A percentile compares a stretch with the other conserved stretches of the same genome.
Conservation (phyloP, 1,140 invertebrate species). For the Panagrolaimus sp. region DNA sequence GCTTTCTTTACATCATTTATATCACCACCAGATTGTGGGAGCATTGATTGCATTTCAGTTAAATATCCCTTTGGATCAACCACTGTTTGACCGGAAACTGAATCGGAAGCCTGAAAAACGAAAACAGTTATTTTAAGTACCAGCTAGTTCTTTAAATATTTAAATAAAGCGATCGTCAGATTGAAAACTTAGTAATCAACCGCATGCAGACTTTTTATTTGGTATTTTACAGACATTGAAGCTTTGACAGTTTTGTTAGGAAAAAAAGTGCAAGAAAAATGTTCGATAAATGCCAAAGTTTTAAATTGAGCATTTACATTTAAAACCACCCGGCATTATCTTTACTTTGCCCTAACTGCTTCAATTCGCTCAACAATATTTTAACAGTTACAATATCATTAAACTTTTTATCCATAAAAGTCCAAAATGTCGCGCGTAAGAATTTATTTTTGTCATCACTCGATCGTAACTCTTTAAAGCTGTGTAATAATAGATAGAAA, state of each 20-base stretch:
- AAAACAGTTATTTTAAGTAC: not conserved
- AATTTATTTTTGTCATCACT: conserved; percentile 6
- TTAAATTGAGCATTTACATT: too few relatives aligned
- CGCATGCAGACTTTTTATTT: not conserved
- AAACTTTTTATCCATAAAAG: too few relatives aligned
- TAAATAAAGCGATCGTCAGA: not conserved
- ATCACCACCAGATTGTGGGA: conserved; percentile 93
- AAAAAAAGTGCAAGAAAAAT: too few relatives aligned
- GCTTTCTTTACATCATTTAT: conserved; percentile 99
- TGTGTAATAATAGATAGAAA: conserved; percentile 1
- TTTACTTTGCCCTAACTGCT: not conserved
- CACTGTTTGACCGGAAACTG: conserved; percentile 95
- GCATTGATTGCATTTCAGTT: conserved; percentile 96
- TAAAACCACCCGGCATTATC: not conserved
- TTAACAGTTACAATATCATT: not conserved
- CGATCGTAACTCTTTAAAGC: not conserved
- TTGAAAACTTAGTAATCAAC: conserved; percentile 20
- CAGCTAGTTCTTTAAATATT: conserved; percentile 8
- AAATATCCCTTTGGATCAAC: conserved; percentile 99
- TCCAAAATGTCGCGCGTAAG: not conserved
- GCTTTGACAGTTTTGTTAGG: not conserved
- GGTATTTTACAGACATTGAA: not conserved
- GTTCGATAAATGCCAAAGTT: too few relatives aligned
- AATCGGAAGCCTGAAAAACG: conserved; percentile 75
- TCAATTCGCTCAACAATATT: not conserved